phyloP scores from a whole-genome alignment of 2,797 vertebrate species.

The Pangasius larnaudii region DNA sequence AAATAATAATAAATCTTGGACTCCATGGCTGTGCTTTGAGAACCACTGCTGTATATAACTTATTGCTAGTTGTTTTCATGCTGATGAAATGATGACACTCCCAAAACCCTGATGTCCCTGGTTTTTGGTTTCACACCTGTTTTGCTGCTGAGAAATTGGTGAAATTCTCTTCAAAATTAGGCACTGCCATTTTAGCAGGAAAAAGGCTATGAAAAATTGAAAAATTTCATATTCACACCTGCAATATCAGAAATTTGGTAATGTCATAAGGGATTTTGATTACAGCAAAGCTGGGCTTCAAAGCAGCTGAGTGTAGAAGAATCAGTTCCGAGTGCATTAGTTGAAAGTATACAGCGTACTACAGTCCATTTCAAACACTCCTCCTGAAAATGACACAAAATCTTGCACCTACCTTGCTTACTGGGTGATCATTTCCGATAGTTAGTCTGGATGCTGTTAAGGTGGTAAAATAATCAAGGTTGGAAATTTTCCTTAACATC shows the following conservation, averaged over 20 bases:
- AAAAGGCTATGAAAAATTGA: slow-evolving; percentile 1
- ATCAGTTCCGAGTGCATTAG: neutral
- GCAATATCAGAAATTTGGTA: neutral
- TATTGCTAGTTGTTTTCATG: neutral
- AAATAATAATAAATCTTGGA: neutral
- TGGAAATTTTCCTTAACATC: neutral
- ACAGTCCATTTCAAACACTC: neutral
- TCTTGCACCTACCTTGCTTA: neutral
- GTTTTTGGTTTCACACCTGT: neutral
- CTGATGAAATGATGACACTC: neutral
- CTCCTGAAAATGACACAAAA: neutral
- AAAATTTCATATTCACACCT: neutral
- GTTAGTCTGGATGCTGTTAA: neutral
- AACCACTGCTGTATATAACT: neutral
- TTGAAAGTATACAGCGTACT: neutral
- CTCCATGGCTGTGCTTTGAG: neutral
- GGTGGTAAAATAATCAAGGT: neutral
- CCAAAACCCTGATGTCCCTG: neutral
- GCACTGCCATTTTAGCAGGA: neutral
- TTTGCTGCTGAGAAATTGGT: neutral
- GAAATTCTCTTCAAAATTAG: neutral
- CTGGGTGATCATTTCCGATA: neutral
- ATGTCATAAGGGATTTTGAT: neutral
- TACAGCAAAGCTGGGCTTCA: neutral
- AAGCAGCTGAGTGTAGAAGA: neutral